These are phyloP conservation scores for Pollicipes pollicipes DNA, from an alignment of 1,140 invertebrate species.

Conservation along the genomic window DNA sequence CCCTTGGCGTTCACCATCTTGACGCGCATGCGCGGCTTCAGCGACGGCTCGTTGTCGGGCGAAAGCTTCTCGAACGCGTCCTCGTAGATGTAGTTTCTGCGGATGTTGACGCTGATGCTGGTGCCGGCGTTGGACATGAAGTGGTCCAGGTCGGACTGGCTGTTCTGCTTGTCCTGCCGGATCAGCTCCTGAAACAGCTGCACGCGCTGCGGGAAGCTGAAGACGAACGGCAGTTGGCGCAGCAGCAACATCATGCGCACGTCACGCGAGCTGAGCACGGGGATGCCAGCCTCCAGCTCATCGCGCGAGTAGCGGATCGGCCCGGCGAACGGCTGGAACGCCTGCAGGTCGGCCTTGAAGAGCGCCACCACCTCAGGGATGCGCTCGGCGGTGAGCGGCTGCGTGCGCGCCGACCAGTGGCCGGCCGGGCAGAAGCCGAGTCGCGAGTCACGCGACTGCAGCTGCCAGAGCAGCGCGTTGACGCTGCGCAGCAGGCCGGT, in stretches of 20 bases:
- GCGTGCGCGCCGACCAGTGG: conserved; percentile 71
- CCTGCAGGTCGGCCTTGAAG: conserved; percentile 42
- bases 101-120: conserved; percentile 56
- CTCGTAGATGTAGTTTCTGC: conserved; percentile 86
- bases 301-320: conserved; percentile 40
- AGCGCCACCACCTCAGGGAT: conserved; percentile 75
- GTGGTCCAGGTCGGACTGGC: conserved; percentile 49
- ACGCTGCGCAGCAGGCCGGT: conserved; percentile 32
- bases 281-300: conserved; percentile 27
- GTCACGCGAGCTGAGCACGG: conserved; percentile 25
- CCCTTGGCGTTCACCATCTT: conserved; percentile 68
- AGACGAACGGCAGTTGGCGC: conserved; percentile 79
- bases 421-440: conserved; percentile 53
- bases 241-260: conserved; percentile 69
- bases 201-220: conserved; percentile 75
- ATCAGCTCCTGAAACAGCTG: conserved; percentile 47
- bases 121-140: conserved; percentile 47
- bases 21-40: conserved; percentile 67
- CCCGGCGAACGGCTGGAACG: conserved; percentile 43
- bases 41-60: conserved; percentile 71
- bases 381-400: conserved; percentile 81
- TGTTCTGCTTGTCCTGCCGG: conserved; percentile 42
- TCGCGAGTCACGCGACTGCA: conserved; percentile 60
- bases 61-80: conserved; percentile 91
- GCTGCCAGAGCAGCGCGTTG: conserved; percentile 52